Percentiles rank a stretch among this genome's conserved stretches.
Conservation (phyloP, 2,113 vertebrate genomes). For the Thymallus thymallus region DNA sequence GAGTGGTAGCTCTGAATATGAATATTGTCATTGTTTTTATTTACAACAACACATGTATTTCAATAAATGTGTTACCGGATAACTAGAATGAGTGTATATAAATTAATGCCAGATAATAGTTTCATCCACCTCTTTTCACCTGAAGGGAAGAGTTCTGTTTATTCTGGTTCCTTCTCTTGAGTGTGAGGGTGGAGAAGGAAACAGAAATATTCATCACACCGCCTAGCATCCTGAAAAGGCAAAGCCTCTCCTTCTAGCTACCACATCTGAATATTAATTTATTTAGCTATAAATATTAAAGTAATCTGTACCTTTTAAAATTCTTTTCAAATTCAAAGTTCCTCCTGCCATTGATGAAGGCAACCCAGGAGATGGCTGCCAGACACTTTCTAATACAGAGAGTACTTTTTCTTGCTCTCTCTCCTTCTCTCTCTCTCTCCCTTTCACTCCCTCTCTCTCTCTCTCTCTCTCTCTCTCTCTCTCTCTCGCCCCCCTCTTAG, state of each 20-base stretch:
- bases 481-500: slow-evolving; percentile 73
- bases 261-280: slow-evolving; percentile 96
- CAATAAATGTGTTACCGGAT: background rate
- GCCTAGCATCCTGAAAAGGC: slow-evolving; percentile 70
- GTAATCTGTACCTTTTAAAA: slow-evolving; percentile 99
- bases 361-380: slow-evolving; percentile 90
- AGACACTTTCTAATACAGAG: slow-evolving; percentile 94
- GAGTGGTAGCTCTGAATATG: background rate
- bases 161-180: slow-evolving; percentile 15
- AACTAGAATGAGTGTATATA: background rate
- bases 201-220: slow-evolving; percentile 69
- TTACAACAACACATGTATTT: too few species aligned
- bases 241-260: slow-evolving; percentile 64
- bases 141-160: background rate
- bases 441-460: background rate
- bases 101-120: too few species aligned
- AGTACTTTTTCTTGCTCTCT: slow-evolving; percentile 76
- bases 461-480: slow-evolving; percentile 72
- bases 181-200: slow-evolving; percentile 26
- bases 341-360: slow-evolving; percentile 85
- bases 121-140: too few species aligned
- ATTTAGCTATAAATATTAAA: slow-evolving; percentile 98
- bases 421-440: too few species aligned
- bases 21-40: background rate
- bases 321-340: slow-evolving; percentile 97